phyloP scores from a whole-genome alignment of 2,797 vertebrate species.

The Gallinago nigripennis region DNA sequence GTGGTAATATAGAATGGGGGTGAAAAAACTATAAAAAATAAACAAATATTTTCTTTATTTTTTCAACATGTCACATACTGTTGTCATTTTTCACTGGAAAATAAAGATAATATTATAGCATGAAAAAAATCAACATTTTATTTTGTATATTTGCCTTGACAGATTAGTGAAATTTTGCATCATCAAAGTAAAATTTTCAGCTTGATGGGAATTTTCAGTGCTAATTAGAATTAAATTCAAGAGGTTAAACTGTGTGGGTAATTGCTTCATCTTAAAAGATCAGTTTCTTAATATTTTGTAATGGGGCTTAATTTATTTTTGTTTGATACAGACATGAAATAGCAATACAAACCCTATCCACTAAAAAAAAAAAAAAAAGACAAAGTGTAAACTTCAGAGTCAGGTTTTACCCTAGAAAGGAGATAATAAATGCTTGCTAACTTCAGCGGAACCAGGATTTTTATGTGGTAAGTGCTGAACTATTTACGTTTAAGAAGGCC shows the following conservation, averaged over 20 bases:
- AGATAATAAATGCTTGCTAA: background rate
- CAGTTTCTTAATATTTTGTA: background rate
- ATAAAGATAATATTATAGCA: constrained; percentile 21
- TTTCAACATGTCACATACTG: background rate
- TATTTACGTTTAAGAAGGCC: background rate
- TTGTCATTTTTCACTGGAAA: constrained; percentile 35
- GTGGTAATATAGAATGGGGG: background rate
- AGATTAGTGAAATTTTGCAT: background rate
- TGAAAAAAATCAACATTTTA: background rate
- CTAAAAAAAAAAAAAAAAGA: background rate
- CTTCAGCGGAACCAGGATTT: background rate
- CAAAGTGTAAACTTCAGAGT: background rate
- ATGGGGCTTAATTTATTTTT: background rate
- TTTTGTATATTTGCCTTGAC: background rate
- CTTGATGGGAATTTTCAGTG: background rate
- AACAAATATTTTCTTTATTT: background rate
- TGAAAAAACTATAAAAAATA: background rate
- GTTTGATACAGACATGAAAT: background rate
- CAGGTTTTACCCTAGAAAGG: background rate
- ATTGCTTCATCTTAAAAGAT: background rate
- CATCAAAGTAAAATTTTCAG: background rate
- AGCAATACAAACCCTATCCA: background rate
- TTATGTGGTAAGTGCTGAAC: background rate
- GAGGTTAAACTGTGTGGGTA: background rate
- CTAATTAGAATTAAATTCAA: background rate